Percentiles rank a stretch among this genome's conserved stretches.
phyloP scores from a whole-genome alignment of 2,797 vertebrate genomes.

The Sitta carolinensis region DNA sequence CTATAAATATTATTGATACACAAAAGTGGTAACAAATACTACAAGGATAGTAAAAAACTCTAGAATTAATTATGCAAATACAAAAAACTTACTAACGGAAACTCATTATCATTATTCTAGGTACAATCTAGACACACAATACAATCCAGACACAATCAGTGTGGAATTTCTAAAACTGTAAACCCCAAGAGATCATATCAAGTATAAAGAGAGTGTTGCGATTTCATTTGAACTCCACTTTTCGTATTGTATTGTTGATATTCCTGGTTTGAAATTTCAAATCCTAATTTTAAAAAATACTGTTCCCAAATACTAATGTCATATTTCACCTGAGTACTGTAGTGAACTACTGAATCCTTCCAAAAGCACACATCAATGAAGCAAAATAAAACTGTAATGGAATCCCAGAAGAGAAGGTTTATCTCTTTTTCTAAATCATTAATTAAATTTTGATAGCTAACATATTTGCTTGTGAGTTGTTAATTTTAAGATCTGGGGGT shows the following conservation, averaged over 20 bases:
- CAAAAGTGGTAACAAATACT: not conserved
- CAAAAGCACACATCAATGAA: not conserved
- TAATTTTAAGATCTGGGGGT: not conserved
- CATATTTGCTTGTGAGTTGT: not conserved
- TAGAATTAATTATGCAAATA: not conserved
- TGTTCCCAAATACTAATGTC: not conserved
- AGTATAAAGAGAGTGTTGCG: not conserved
- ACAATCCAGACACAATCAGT: no score
- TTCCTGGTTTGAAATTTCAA: not conserved
- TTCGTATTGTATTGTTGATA: not conserved
- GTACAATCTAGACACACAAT: rapidly evolving
- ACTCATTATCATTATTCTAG: not conserved
- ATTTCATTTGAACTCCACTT: not conserved
- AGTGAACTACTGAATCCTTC: not conserved
- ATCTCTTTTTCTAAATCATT: not conserved
- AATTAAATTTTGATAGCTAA: not conserved
- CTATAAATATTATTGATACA: not conserved
- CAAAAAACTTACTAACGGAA: not conserved
- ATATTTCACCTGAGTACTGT: not conserved
- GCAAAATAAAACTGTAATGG: not conserved
- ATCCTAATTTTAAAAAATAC: not conserved
- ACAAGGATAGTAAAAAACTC: not conserved
- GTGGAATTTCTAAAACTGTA: not conserved
- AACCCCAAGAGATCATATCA: not conserved
- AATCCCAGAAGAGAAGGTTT: not conserved